Evolutionary conservation across 2,888 invertebrate genomes (phyloP).

Genomic region (Crossocerus cetratus): DNA sequence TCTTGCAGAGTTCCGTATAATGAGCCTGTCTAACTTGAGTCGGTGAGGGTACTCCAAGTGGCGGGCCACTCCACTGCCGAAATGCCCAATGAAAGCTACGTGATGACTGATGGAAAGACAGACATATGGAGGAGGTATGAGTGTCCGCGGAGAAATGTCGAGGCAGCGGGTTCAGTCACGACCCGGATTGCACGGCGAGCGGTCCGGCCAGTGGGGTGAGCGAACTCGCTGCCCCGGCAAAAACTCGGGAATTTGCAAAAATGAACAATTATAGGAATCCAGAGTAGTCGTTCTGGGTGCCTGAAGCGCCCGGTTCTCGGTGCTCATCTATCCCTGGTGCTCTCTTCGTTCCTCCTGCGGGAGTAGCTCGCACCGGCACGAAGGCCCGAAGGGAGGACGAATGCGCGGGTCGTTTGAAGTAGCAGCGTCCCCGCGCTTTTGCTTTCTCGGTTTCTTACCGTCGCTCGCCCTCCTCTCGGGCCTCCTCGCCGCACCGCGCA

Average conservation of each 20-base stretch:
- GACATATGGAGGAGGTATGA: not conserved
- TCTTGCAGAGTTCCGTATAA: too few species aligned
- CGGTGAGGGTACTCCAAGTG: too few species aligned
- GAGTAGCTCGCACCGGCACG: constrained; percentile 35
- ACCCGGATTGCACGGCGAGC: not conserved
- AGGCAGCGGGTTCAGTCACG: constrained; percentile 11
- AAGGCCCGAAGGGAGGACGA: constrained; percentile 61
- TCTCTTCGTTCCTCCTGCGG: constrained; percentile 24
- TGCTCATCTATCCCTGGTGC: constrained; percentile 5
- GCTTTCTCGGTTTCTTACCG: constrained; percentile 63
- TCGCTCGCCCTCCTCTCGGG: constrained; percentile 47
- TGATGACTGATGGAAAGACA: not conserved
- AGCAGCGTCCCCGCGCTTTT: constrained; percentile 60
- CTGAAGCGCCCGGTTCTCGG: constrained; percentile 18
- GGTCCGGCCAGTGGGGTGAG: constrained; percentile 45
- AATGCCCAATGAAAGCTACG: too few species aligned
- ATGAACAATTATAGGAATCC: constrained; percentile 77
- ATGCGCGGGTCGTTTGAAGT: constrained; percentile 75
- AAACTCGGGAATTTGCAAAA: constrained; percentile 75
- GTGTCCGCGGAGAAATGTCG: not conserved
- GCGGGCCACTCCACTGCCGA: too few species aligned
- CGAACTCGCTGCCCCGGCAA: constrained; percentile 62
- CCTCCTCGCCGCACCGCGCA: constrained; percentile 23
- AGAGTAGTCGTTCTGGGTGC: constrained; percentile 65
- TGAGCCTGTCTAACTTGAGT: too few species aligned